Base-by-base conservation (phyloP, 1,140 invertebrate species). In the Lasioglossum baleicum region DNA sequence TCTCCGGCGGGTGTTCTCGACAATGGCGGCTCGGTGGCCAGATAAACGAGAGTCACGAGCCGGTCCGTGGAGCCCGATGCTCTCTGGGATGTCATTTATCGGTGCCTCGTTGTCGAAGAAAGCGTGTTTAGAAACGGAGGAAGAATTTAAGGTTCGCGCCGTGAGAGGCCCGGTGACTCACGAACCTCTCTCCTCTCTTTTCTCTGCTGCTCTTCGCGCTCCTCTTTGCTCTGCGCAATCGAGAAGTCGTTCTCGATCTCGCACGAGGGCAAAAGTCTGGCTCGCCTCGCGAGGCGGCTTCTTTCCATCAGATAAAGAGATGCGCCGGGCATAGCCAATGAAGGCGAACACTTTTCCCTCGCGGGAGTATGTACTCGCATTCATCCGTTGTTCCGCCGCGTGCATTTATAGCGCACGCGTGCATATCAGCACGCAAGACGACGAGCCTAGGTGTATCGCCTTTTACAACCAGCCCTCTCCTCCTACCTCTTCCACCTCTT, bases 251-350 rank as follows among this genome's bases (percentile, higher is more conserved):
- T 44, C 71, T 68, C 67, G 77, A 84, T 80, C 72, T 83, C 68
- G 72, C 51, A 60, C 60, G 70, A 78, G 75, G 82, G 78, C 65
- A 84, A 84, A 81, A 85, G 79, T 85, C 71, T 51, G 60, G 35
- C 56, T 58, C 61, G 51, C 13, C 0, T 13, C 1, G 6, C 61
- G 51, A 72, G 81, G 88, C 89, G 88, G 87, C 83, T 83, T 88
- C 90, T 88, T 88, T 90, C 80, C 78, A 90, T 89, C 89, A 89
- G 90, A 91, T 91, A 91, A 85, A 90, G 79, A 87, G 88, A 90
- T 87, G 86, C 88, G 85, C 88, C 81, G 69, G 73, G 88, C 88
- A 88, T 85, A 86, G 87, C 87, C 85, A 84, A 89, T 83, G 88
- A 89, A 87, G 86, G 87, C 81, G 88, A 90, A 87, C 82, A 86